These are phyloP conservation scores for Pinctada fucata DNA, from an alignment of 2,888 invertebrate species.

Conservation along the genomic window DNA sequence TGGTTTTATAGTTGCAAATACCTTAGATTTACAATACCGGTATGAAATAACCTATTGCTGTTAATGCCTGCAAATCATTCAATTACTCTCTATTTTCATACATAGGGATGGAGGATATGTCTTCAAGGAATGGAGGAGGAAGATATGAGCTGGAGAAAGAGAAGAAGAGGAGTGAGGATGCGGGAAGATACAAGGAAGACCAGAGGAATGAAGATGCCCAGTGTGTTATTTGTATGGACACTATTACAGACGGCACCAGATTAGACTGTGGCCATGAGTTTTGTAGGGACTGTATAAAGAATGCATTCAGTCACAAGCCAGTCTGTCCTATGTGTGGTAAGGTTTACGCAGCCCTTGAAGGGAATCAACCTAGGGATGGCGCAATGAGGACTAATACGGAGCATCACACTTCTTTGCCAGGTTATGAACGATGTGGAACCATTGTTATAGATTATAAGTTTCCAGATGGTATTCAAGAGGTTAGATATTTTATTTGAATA, in stretches of 20 bases:
- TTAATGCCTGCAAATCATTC: too few relatives aligned
- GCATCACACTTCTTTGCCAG: slow-evolving; percentile 20
- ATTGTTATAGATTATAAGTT: slow-evolving; percentile 68
- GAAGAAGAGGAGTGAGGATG: too few relatives aligned
- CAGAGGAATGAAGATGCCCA: neutral
- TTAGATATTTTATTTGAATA: slow-evolving; percentile 27
- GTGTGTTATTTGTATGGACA: slow-evolving; percentile 64
- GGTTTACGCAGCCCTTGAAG: slow-evolving; percentile 56
- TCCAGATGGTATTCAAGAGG: slow-evolving; percentile 53
- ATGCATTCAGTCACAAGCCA: slow-evolving; percentile 54
- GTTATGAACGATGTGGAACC: slow-evolving; percentile 31
- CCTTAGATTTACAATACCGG: too few relatives aligned
- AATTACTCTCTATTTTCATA: too few relatives aligned
- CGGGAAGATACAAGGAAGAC: too few relatives aligned
- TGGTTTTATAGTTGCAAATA: too few relatives aligned
- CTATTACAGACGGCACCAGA: slow-evolving; percentile 36
- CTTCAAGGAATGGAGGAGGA: too few relatives aligned
- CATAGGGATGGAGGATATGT: too few relatives aligned
- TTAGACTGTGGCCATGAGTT: slow-evolving; percentile 62
- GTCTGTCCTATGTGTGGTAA: slow-evolving; percentile 65
- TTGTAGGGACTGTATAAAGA: slow-evolving; percentile 58
- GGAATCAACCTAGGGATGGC: slow-evolving; percentile 61
- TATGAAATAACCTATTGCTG: too few relatives aligned
- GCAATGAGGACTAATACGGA: slow-evolving; percentile 38
- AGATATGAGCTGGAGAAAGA: too few relatives aligned